Evolutionary conservation across 2,113 vertebrate genomes (phyloP).

Genomic region (Dipodomys spectabilis): DNA sequence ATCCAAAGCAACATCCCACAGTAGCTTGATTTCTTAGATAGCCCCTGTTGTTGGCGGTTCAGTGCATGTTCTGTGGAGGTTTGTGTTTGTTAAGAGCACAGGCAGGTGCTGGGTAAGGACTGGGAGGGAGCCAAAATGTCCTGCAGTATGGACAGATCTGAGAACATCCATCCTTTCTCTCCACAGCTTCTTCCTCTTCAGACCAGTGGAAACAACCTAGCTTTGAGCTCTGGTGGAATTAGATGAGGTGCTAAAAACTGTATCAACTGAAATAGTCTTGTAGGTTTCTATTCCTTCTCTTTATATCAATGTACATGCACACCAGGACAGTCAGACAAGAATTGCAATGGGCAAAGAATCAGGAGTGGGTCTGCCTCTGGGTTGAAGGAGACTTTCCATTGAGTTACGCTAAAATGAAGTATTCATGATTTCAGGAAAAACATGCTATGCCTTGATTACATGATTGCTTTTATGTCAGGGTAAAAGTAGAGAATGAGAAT

Average conservation of each 20-base stretch:
- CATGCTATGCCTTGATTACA: neutral
- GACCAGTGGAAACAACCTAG: neutral
- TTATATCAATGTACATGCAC: neutral
- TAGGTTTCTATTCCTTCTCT: neutral
- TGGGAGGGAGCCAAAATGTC: neutral
- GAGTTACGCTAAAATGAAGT: neutral
- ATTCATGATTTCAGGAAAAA: neutral
- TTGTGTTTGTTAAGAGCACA: neutral
- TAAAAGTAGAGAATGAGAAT: neutral
- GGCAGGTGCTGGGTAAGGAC: neutral
- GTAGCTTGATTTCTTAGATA: neutral
- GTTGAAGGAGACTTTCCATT: neutral
- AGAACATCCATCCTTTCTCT: neutral
- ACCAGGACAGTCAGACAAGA: neutral
- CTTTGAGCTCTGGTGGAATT: neutral
- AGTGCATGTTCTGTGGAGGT: neutral
- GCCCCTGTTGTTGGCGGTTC: neutral
- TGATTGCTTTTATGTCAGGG: neutral
- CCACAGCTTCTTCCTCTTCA: neutral
- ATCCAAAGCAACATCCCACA: neutral
- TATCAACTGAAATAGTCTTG: neutral
- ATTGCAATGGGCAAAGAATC: neutral
- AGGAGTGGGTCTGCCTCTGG: accelerated
- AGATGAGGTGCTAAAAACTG: neutral
- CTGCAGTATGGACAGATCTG: neutral